phyloP scores from a whole-genome alignment of 2,888 invertebrate species.

The Idaea biselata region DNA sequence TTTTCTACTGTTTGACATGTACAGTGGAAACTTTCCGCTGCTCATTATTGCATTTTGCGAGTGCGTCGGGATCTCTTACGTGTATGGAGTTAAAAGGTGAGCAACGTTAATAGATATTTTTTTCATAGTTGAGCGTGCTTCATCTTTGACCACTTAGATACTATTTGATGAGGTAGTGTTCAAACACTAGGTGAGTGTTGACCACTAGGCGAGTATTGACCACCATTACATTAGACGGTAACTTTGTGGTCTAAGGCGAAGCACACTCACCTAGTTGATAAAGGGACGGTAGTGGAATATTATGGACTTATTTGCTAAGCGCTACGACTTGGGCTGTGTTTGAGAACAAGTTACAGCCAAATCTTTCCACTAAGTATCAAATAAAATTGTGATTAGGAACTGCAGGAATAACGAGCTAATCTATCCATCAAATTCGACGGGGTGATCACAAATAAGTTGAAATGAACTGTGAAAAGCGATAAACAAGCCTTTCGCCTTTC shows the following conservation, averaged over 20 bases:
- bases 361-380: neutral
- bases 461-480: neutral
- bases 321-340: too few species aligned
- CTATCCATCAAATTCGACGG: neutral
- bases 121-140: too few species aligned
- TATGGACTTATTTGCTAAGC: too few species aligned
- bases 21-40: slow-evolving; percentile 95
- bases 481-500: neutral
- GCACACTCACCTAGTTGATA: too few species aligned
- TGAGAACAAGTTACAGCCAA: too few species aligned
- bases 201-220: too few species aligned
- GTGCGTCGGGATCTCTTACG: slow-evolving; percentile 94
- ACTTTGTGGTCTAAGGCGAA: too few species aligned
- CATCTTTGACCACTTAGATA: too few species aligned
- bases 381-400: neutral
- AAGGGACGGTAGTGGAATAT: too few species aligned
- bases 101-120: slow-evolving; percentile 20
- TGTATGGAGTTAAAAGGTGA: slow-evolving; percentile 94
- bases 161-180: too few species aligned
- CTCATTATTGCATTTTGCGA: slow-evolving; percentile 96
- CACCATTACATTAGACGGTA: too few species aligned
- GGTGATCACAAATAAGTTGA: neutral
- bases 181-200: too few species aligned
- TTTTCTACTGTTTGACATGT: slow-evolving; percentile 95
- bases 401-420: neutral